Percentiles rank a stretch among this genome's conserved stretches.
phyloP scores from a whole-genome alignment of 53 echinoderm and acorn worm genomes.

The Henricia sp. region DNA sequence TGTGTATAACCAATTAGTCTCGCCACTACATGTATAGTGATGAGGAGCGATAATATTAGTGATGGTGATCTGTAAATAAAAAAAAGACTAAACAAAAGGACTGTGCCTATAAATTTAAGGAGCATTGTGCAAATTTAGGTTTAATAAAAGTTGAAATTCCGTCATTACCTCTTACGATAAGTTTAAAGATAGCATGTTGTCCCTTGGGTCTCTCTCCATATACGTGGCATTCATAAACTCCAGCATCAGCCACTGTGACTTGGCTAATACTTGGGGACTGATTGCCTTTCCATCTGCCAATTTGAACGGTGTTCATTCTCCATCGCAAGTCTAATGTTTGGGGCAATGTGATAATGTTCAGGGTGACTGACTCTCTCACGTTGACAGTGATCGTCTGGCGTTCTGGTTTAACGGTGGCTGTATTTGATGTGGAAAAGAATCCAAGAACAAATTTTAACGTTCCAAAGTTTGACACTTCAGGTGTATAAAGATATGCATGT shows the following conservation, averaged over 20 bases:
- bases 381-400: conserved; percentile 54
- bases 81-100: too few species aligned
- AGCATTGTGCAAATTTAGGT: background rate
- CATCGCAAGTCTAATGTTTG: background rate
- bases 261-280: background rate
- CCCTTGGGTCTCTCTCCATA: background rate
- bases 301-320: background rate
- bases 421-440: background rate
- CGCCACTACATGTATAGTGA: too few species aligned
- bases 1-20: too few species aligned
- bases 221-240: conserved; percentile 60
- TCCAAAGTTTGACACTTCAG: too few species aligned
- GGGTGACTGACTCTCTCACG: conserved; percentile 30
- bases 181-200: conserved; percentile 54
- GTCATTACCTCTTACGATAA: conserved; percentile 61
- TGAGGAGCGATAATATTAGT: too few species aligned
- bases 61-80: too few species aligned
- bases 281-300: background rate
- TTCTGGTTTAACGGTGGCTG: conserved; percentile 43
- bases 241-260: conserved; percentile 31
- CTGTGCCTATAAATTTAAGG: background rate
- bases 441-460: too few species aligned
- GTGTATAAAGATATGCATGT: too few species aligned
- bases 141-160: background rate
- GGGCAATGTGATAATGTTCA: background rate